Conservation (phyloP, 1,140 invertebrate genomes). For the Notospermus geniculatus region DNA sequence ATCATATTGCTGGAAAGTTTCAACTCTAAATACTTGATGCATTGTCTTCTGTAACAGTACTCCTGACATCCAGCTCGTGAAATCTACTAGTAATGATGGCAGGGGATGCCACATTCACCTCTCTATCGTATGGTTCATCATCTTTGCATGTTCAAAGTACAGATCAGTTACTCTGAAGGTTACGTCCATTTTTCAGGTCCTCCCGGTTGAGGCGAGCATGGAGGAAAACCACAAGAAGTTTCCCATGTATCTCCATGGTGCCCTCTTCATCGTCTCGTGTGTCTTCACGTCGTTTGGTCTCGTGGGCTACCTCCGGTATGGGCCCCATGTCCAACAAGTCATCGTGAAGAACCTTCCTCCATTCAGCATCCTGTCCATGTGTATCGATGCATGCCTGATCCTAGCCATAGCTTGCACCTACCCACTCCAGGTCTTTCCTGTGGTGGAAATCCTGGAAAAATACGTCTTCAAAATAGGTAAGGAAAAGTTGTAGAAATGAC, state of each 20-base stretch:
- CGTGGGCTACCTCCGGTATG: slow-evolving; percentile 49
- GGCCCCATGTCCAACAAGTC: slow-evolving; percentile 41
- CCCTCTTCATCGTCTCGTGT: slow-evolving; percentile 11
- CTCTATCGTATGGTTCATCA: too few species aligned
- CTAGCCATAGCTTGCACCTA: slow-evolving; percentile 47
- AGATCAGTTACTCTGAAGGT: too few species aligned
- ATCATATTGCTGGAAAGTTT: too few species aligned
- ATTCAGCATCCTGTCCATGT: slow-evolving; percentile 22
- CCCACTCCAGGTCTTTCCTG: slow-evolving; percentile 49
- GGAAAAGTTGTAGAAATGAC: not conserved
- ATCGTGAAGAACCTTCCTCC: slow-evolving; percentile 40
- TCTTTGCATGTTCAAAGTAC: too few species aligned
- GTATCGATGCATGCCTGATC: slow-evolving; percentile 44
- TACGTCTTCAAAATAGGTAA: slow-evolving; percentile 43
- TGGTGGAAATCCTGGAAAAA: slow-evolving; percentile 45
- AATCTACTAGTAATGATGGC: too few species aligned
- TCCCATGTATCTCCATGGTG: slow-evolving; percentile 8
- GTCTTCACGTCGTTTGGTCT: slow-evolving; percentile 41
- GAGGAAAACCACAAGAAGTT: slow-evolving; percentile 20
- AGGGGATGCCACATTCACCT: too few species aligned
- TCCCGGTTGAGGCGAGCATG: slow-evolving; percentile 27
- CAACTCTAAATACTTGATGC: too few species aligned
- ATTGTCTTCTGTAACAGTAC: too few species aligned
- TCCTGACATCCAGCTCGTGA: too few species aligned
- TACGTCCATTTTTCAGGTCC: slow-evolving; percentile 10